Evolutionary conservation across 2,113 vertebrate genomes (phyloP).

Genomic region (Polyodon spathula): DNA sequence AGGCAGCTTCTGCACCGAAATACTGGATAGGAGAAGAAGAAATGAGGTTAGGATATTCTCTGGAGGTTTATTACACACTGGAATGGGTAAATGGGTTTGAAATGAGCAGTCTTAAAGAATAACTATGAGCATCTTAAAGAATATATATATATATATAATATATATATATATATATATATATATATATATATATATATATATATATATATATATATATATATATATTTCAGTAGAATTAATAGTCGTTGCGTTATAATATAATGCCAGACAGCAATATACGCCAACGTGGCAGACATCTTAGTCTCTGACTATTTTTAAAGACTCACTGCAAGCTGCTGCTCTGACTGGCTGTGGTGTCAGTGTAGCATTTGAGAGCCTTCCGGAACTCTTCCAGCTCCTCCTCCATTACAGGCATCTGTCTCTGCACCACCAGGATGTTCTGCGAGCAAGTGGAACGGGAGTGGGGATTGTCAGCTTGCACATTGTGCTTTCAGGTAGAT

Average conservation of each 20-base stretch:
- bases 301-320: background rate
- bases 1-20: constrained; percentile 74
- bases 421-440: constrained; percentile 88
- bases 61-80: background rate
- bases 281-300: no score
- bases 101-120: constrained; percentile 3
- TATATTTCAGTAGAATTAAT: background rate
- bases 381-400: constrained; percentile 65
- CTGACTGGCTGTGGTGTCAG: constrained; percentile 64
- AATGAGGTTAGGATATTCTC: background rate
- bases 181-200: no score
- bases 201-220: no score
- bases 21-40: constrained; percentile 44
- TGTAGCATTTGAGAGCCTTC: constrained; percentile 69
- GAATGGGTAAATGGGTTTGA: background rate
- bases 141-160: no score
- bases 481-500: no score
- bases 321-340: constrained; percentile 83
- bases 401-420: constrained; percentile 71
- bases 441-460: constrained; percentile 36
- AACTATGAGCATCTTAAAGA: no score
- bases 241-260: background rate
- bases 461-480: background rate
- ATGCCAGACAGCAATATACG: background rate
- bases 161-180: no score